These are phyloP conservation scores for Mola mola DNA, from an alignment of 2,113 vertebrate genomes.

Conservation along the genomic window DNA sequence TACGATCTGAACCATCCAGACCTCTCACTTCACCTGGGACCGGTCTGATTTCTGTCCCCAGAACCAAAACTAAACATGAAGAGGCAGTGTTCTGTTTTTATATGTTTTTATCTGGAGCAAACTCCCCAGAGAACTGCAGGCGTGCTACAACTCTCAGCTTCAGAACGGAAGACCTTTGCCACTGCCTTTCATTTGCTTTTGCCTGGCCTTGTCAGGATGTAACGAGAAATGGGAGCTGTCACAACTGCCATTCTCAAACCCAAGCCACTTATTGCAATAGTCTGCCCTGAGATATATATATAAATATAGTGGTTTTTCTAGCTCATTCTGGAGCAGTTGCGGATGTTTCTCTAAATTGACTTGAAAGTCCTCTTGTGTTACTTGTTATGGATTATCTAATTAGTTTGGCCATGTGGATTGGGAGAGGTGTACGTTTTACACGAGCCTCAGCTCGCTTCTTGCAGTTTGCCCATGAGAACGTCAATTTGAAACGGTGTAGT, in stretches of 20 bases:
- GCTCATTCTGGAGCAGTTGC: constrained; percentile 46
- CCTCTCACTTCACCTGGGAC: not conserved
- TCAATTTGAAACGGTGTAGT: not conserved
- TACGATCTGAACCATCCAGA: not conserved
- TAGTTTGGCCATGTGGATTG: constrained; percentile 29
- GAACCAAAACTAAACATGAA: not conserved
- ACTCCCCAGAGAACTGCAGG: too few species aligned
- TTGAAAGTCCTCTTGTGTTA: constrained; percentile 7
- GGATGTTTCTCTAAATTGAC: constrained; percentile 52
- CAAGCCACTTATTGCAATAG: constrained; percentile 43
- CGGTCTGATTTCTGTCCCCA: not conserved
- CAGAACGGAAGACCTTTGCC: too few species aligned
- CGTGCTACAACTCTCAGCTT: too few species aligned
- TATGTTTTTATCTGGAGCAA: too few species aligned
- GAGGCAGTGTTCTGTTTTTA: not conserved
- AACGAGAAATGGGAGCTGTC: constrained; percentile 45
- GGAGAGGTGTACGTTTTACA: constrained; percentile 10
- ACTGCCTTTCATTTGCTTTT: too few species aligned
- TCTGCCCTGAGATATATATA: constrained; percentile 44
- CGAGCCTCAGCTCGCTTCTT: constrained; percentile 5
- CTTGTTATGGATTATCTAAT: constrained; percentile 47
- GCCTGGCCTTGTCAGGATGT: constrained; percentile 36
- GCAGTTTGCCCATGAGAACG: constrained; percentile 16
- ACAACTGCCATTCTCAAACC: constrained; percentile 29
- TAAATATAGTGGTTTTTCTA: constrained; percentile 19